A percentile compares a stretch with the other conserved stretches of the same genome.
phyloP scores from a whole-genome alignment of 2,888 invertebrate genomes.

The Ophraella communa region DNA sequence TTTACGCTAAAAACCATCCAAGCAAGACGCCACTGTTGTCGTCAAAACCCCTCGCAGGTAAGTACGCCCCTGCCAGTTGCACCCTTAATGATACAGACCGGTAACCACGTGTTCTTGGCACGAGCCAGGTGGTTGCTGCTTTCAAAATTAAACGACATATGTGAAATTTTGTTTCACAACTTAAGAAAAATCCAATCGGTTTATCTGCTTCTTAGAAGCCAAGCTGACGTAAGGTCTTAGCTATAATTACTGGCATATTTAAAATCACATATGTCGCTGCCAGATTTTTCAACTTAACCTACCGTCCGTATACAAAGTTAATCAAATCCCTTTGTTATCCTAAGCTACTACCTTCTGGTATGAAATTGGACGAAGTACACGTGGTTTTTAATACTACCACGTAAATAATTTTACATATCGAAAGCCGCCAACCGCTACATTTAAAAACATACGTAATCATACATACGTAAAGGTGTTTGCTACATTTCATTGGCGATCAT shows the following conservation, averaged over 20 bases:
- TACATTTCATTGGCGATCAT: not conserved
- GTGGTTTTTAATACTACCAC: not conserved
- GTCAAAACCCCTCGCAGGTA: slow-evolving; percentile 22
- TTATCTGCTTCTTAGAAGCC: slow-evolving; percentile 31
- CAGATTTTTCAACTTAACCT: slow-evolving; percentile 35
- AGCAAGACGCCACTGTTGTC: slow-evolving; percentile 19
- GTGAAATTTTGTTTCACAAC: slow-evolving; percentile 51
- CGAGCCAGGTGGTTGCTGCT: slow-evolving; percentile 58
- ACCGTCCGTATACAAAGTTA: slow-evolving; percentile 5
- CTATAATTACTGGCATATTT: slow-evolving; percentile 40
- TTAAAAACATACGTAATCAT: not conserved
- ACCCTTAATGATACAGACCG: slow-evolving; percentile 42
- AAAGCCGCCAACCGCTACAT: not conserved
- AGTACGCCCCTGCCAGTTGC: slow-evolving; percentile 33
- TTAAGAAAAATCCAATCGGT: slow-evolving; percentile 41
- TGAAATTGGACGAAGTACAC: not conserved
- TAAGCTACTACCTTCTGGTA: not conserved
- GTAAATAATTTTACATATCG: not conserved
- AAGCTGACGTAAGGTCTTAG: slow-evolving; percentile 39
- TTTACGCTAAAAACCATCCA: slow-evolving; percentile 5
- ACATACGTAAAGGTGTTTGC: not conserved
- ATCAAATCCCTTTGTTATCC: slow-evolving; percentile 1
- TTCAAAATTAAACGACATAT: slow-evolving; percentile 55
- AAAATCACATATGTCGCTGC: slow-evolving; percentile 41
- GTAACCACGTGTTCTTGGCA: slow-evolving; percentile 57